phyloP scores from a whole-genome alignment of 1,140 invertebrate genomes.

The Panagrolaimus sp. region DNA sequence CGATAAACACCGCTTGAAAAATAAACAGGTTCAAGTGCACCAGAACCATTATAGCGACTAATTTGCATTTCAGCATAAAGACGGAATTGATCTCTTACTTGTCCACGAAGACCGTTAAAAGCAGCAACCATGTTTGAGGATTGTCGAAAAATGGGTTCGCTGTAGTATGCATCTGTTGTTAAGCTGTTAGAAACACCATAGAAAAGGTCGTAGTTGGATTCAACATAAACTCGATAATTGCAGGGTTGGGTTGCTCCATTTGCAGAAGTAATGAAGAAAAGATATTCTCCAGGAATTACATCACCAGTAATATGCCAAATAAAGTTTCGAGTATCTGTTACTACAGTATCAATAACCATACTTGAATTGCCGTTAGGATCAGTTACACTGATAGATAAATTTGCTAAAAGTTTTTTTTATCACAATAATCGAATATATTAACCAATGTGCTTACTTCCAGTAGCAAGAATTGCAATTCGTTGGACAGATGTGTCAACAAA shows the following conservation, averaged over 20 bases:
- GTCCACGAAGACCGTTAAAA: constrained; percentile 28
- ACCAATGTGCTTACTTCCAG: constrained; percentile 21
- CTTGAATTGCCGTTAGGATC: constrained; percentile 27
- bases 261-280: constrained; percentile 21
- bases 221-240: constrained; percentile 31
- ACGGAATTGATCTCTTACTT: constrained; percentile 29
- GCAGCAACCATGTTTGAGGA: constrained; percentile 31
- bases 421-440: background rate
- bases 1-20: constrained; percentile 37
- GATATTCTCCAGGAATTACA: constrained; percentile 28
- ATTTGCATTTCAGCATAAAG: constrained; percentile 35
- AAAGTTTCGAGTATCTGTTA: constrained; percentile 22
- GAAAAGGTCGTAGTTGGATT: constrained; percentile 40
- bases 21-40: constrained; percentile 27
- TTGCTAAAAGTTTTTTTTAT: constrained; percentile 20
- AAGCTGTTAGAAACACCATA: constrained; percentile 23
- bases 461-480: constrained; percentile 28
- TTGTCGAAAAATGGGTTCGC: constrained; percentile 32
- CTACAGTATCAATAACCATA: constrained; percentile 6
- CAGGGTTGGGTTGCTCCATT: constrained; percentile 21
- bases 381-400: constrained; percentile 23
- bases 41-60: constrained; percentile 18
- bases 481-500: constrained; percentile 31
- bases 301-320: constrained; percentile 26
- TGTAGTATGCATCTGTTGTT: constrained; percentile 19